phyloP scores from a whole-genome alignment of 2,888 invertebrate species.

The Saturnia japonica region DNA sequence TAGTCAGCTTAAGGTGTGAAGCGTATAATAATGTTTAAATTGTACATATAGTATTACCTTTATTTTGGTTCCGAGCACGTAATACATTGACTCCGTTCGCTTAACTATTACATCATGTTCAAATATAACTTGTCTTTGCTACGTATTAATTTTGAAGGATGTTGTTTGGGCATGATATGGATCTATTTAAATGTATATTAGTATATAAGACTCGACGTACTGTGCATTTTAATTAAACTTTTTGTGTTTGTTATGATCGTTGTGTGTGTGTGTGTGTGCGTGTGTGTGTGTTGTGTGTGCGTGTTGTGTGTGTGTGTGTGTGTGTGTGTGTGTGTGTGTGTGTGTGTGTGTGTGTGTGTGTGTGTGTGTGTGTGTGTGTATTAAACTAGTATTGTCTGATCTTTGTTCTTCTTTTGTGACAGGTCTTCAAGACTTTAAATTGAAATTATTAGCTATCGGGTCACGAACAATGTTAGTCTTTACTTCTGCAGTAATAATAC shows the following conservation, averaged over 20 bases:
- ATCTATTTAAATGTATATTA: not conserved
- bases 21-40: not conserved
- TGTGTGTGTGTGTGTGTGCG: too few species aligned
- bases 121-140: conserved; percentile 5
- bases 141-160: conserved; percentile 2
- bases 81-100: not conserved
- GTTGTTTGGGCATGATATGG: not conserved
- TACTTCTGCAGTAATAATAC: not conserved
- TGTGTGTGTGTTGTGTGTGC: too few species aligned
- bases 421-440: not conserved
- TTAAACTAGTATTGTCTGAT: not conserved
- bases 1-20: not conserved
- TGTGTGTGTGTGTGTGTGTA: too few species aligned
- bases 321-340: too few species aligned
- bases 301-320: too few species aligned
- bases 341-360: too few species aligned
- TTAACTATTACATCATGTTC: conserved; percentile 11
- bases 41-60: not conserved
- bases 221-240: not conserved
- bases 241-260: not conserved
- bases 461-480: not conserved
- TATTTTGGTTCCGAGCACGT: not conserved
- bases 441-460: not conserved
- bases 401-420: not conserved
- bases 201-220: not conserved